These are phyloP conservation scores for Dolichotis patagonum DNA, from an alignment of 2,113 vertebrate genomes.

Conservation along the genomic window DNA sequence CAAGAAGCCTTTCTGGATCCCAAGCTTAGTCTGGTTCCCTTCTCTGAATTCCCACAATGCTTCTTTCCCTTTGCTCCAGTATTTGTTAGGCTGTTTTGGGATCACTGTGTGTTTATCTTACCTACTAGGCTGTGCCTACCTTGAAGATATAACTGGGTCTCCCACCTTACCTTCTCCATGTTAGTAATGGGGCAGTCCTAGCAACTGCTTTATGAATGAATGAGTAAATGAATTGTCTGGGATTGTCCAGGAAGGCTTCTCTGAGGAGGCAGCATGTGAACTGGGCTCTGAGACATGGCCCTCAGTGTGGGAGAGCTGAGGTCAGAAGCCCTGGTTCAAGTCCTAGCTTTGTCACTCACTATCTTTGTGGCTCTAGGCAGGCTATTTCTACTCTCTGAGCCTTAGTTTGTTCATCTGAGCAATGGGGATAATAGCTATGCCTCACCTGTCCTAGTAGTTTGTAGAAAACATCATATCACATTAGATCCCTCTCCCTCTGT, in stretches of 20 bases:
- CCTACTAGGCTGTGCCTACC: background rate
- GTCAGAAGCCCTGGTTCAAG: conserved; percentile 22
- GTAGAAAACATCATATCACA: conserved; percentile 5
- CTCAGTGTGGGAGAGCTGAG: background rate
- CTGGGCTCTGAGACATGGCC: background rate
- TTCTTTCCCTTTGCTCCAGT: background rate
- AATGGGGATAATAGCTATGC: background rate
- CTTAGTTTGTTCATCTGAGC: conserved; percentile 50
- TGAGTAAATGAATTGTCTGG: background rate
- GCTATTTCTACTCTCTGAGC: conserved; percentile 31
- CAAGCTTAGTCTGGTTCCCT: background rate
- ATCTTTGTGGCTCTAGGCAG: background rate
- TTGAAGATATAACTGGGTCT: background rate
- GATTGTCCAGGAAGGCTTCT: conserved; percentile 47
- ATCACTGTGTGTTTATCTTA: background rate
- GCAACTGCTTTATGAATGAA: background rate
- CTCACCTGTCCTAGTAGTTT: background rate
- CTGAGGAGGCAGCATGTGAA: background rate
- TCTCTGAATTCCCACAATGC: background rate
- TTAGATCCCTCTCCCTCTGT: background rate
- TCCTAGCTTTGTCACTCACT: conserved; percentile 2
- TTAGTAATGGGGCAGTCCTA: background rate
- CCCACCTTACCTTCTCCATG: background rate
- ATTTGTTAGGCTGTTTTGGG: background rate
- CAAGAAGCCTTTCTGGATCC: conserved; percentile 23